Base-by-base conservation (phyloP, 2,797 vertebrate species). In the Petrocephalus sullivani region DNA sequence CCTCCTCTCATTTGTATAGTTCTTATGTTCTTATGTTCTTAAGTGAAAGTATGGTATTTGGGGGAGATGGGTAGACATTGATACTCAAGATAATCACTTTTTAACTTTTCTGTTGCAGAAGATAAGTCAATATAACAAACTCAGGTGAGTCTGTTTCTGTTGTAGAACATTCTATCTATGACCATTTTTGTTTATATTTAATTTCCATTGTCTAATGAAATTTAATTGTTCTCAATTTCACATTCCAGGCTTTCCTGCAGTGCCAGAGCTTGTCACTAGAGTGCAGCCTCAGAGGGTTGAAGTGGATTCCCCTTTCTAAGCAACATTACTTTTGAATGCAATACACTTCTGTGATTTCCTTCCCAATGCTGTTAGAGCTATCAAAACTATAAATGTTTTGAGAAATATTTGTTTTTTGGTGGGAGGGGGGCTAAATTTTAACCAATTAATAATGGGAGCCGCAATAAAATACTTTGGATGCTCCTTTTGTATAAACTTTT, bases 321-420 rank as follows among this genome's bases (percentile, higher is more conserved):
- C 87, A 12, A 37, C 37, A 16, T 90, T 90, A 51, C 90, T 87
- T 88, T 90, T 49, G 9, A 89, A 88, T 86, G 88, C 90, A 88
- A 16, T n/a, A 89, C 87, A 88, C 88, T 88, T 91, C 87, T 71
- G 91, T 86, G 23, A 88, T 81, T 90, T 87, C 87, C 88, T 90
- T 51, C 84, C 88, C 91, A 12, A 53, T 58, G 8, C 21, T 54
- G 16, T 53, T n/a, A 12, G 21, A 46, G 49, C 5, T 88, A 5
- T 54, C 9, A 86, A 54, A 86, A 71, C 54, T 12, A 75, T 21
- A 4, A 57, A n/a, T 41, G 60, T 85, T 87, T 84, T 78, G 37
- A 78, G 19, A 46, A n/a, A n/a, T 2, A 37, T 78, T 78, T 41
- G 33, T 16, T 56, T 85, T 33, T 85, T 28, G 54, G 46, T 16